Evolutionary conservation across 1,140 invertebrate species (phyloP).

Genomic region (Heliconius nattereri): DNA sequence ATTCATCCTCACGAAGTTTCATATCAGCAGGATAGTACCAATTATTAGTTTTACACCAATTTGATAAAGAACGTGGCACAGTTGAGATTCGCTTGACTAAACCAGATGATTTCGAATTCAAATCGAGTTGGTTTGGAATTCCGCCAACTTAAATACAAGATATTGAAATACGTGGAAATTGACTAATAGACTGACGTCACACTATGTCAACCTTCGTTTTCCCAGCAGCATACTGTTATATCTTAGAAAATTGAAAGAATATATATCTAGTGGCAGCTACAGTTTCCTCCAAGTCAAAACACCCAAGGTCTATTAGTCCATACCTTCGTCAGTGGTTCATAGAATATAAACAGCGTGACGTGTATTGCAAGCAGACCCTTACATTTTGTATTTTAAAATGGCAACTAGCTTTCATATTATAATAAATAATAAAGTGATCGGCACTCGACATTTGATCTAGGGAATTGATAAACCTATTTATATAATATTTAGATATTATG

Average conservation of each 20-base stretch:
- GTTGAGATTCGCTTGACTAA: not conserved
- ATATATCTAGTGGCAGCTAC: not conserved
- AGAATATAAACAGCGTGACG: not conserved
- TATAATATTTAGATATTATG: slow-evolving; percentile 8
- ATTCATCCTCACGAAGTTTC: too few relatives aligned
- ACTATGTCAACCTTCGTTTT: not conserved
- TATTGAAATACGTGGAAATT: not conserved
- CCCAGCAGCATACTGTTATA: not conserved
- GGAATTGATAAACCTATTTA: slow-evolving; percentile 22
- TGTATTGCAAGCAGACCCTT: not conserved
- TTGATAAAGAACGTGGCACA: not conserved
- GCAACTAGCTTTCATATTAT: slow-evolving; percentile 24
- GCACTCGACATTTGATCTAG: slow-evolving; percentile 21
- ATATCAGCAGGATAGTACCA: too few relatives aligned
- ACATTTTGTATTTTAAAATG: slow-evolving; percentile 24
- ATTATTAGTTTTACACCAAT: not conserved
- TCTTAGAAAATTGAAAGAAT: too few relatives aligned
- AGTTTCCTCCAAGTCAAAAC: not conserved
- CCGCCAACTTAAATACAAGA: not conserved
- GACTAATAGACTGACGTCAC: not conserved
- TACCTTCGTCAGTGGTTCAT: not conserved
- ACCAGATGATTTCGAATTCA: not conserved
- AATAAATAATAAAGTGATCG: slow-evolving; percentile 16
- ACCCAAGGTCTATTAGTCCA: not conserved
- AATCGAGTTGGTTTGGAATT: not conserved